Evolutionary conservation across 1,140 invertebrate genomes (phyloP).

Genomic region (Eulimnadia texana): DNA sequence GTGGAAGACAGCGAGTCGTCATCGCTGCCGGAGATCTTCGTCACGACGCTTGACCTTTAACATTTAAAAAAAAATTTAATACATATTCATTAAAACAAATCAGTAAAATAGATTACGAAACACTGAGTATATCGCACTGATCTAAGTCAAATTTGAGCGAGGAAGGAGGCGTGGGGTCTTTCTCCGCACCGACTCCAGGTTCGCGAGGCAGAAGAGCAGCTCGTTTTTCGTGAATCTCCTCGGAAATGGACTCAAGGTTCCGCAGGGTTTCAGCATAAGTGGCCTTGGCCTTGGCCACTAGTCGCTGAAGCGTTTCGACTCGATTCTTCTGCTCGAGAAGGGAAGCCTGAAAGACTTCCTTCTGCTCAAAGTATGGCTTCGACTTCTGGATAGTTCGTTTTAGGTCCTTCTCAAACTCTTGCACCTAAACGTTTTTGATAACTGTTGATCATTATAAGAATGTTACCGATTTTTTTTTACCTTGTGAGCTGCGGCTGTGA

Average conservation of each 20-base stretch:
- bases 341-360: slow-evolving; percentile 30
- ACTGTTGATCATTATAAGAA: slow-evolving; percentile 8
- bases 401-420: slow-evolving; percentile 58
- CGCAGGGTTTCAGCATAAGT: slow-evolving; percentile 32
- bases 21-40: neutral
- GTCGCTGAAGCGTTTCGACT: slow-evolving; percentile 31
- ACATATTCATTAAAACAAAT: too few relatives aligned
- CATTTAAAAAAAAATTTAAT: too few relatives aligned
- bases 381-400: slow-evolving; percentile 62
- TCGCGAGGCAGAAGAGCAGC: slow-evolving; percentile 37
- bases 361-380: slow-evolving; percentile 40
- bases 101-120: slow-evolving; percentile 7
- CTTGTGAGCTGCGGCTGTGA: slow-evolving; percentile 59
- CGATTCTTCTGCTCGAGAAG: slow-evolving; percentile 32
- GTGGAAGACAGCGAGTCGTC: neutral
- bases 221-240: slow-evolving; percentile 36
- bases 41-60: neutral
- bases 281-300: slow-evolving; percentile 31
- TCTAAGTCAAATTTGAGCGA: slow-evolving; percentile 16
- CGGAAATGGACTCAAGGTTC: slow-evolving; percentile 38
- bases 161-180: slow-evolving; percentile 2
- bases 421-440: slow-evolving; percentile 33
- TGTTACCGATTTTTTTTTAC: slow-evolving; percentile 25
- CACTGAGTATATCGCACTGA: slow-evolving; percentile 15
- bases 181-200: slow-evolving; percentile 77